Base-by-base conservation (phyloP, 2,113 vertebrate species). In the Panurus biarmicus region DNA sequence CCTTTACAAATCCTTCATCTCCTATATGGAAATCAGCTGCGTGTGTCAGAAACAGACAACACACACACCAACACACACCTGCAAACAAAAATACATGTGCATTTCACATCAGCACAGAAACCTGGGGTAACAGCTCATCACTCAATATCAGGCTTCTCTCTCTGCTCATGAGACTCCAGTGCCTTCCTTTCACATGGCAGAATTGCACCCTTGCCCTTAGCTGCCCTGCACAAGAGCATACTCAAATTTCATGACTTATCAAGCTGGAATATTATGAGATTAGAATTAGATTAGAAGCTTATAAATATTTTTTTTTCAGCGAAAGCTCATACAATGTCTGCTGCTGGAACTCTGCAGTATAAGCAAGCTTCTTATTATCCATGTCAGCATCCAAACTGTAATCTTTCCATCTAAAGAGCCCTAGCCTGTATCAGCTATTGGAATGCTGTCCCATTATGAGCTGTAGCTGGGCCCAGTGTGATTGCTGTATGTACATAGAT, bases 21-120 rank as follows among this genome's bases (percentile, higher is more conserved):
- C 12, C 45, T 60, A 0, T 28, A 31, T 33, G 1, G 1, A 67
- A 87, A 71, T 66, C 33, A 44, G 24, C 10, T 40, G 12, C 50
- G 45, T 72, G n/a, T 75, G 35, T 74, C 47, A 84, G 73, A 77
- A 90, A 50, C 40, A 58, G 35, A 26, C 58, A 40, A 19, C 10
- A 24, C 4, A 11, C 18, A 42, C 25, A 14, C 14, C 2, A 0
- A 26, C 21, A 50, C 1, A 4, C 13, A n/a, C 1, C 22, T 69
- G 78, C 35, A 19, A 54, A 53, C 33, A 62, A 67, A 60, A 57
- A 42, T 15, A 6, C 28, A 24, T 75, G 62, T 62, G 40, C 74
- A 38, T 77, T 53, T 24, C 21, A 2, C 10, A n/a, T n/a, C 42
- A 56, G 42, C 48, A 71, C 53, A 87, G 70, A 44, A 81, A n/a